phyloP scores from a whole-genome alignment of 2,797 vertebrate genomes.

The Coilia nasus region DNA sequence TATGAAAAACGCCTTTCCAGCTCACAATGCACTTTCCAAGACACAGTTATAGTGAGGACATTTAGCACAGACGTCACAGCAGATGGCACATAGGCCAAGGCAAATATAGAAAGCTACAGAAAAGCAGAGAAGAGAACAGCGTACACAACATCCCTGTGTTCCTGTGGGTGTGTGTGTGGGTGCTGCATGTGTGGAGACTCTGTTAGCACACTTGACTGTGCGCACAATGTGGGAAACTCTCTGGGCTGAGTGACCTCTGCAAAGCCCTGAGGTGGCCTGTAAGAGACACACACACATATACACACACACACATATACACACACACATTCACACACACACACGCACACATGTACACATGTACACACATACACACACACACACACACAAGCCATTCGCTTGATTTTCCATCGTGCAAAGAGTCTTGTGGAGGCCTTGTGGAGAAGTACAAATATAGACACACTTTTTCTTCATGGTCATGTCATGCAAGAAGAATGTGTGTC shows the following conservation, averaged over 20 bases:
- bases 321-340: conserved; percentile 24
- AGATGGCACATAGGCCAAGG: not conserved
- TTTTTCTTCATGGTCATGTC: not conserved
- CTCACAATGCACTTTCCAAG: not conserved
- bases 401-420: conserved; percentile 9
- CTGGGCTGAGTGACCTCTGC: not conserved
- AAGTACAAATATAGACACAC: conserved; percentile 15
- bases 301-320: conserved; percentile 21
- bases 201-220: not conserved
- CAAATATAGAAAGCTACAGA: not conserved
- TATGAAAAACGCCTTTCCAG: not conserved
- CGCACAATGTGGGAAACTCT: not conserved
- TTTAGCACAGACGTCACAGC: not conserved
- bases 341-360: conserved; percentile 13
- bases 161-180: not conserved
- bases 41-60: not conserved
- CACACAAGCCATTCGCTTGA: not conserved
- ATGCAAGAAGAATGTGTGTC: conserved; percentile 5
- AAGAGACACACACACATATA: not conserved
- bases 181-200: not conserved
- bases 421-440: not conserved
- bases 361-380: conserved; percentile 11
- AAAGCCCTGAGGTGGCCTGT: not conserved
- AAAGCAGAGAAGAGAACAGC: not conserved
- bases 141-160: not conserved